Conservation (phyloP, 2,888 invertebrate genomes). For the Tenthredo amoena region DNA sequence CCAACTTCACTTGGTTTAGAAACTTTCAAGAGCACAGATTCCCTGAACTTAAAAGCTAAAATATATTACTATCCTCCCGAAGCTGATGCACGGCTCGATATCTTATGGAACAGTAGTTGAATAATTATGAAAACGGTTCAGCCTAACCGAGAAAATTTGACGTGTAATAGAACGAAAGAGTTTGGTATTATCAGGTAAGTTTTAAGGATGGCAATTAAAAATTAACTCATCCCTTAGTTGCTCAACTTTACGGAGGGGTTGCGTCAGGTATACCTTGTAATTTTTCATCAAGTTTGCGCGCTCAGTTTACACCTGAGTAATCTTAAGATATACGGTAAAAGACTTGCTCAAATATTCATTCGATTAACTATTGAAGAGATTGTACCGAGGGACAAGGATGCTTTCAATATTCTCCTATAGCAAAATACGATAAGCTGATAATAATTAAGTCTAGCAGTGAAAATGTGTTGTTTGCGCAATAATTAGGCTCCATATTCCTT, state of each 20-base stretch:
- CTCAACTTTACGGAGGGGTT: constrained; percentile 8
- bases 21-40: neutral
- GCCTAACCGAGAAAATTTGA: neutral
- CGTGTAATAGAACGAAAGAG: constrained; percentile 23
- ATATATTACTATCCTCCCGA: neutral
- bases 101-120: neutral
- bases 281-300: constrained; percentile 43
- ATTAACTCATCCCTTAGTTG: constrained; percentile 38
- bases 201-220: constrained; percentile 43
- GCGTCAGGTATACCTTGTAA: constrained; percentile 4
- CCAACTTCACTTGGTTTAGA: neutral
- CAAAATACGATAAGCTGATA: neutral
- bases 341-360: constrained; percentile 27
- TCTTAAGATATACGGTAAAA: constrained; percentile 21
- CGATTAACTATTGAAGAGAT: constrained; percentile 41
- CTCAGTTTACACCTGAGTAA: constrained; percentile 39
- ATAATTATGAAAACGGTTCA: neutral
- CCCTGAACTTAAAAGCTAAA: neutral
- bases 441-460: neutral
- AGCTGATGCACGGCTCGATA: neutral
- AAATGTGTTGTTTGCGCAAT: neutral
- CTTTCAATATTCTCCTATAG: neutral
- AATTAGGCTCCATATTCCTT: neutral
- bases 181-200: constrained; percentile 37
- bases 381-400: neutral